Evolutionary conservation across 1,140 invertebrate genomes (phyloP).

Genomic region (Dufourea novaeangliae): DNA sequence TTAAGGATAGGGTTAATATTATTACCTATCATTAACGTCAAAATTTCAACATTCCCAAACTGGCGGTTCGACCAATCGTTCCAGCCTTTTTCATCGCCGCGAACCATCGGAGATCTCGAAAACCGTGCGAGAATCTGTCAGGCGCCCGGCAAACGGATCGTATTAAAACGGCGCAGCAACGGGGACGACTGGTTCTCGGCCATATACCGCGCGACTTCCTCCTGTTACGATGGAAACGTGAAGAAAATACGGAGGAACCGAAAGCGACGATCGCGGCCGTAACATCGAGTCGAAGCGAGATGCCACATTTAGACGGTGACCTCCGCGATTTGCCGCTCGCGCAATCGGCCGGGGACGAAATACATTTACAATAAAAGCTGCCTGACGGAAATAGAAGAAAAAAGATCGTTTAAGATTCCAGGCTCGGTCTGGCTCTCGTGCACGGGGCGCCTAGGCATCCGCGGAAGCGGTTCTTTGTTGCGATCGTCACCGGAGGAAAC

Average conservation of each 20-base stretch:
- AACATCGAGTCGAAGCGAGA: slow-evolving; percentile 7
- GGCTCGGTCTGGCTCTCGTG: slow-evolving; percentile 1
- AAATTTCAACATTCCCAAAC: too few species aligned
- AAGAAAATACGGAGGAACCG: slow-evolving; percentile 8
- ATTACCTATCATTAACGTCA: too few species aligned
- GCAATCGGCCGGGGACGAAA: slow-evolving; percentile 43
- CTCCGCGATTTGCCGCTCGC: slow-evolving; percentile 36
- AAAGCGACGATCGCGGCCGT: slow-evolving; percentile 25
- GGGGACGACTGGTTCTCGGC: background rate
- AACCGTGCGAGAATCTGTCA: too few species aligned
- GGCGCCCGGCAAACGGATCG: background rate
- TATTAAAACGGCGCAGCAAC: background rate
- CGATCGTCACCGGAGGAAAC: slow-evolving; percentile 30
- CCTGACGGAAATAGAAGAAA: slow-evolving; percentile 41
- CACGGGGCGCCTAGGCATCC: slow-evolving; percentile 27
- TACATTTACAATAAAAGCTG: slow-evolving; percentile 35
- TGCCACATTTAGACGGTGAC: slow-evolving; percentile 38
- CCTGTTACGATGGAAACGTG: slow-evolving; percentile 10
- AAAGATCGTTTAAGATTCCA: slow-evolving; percentile 49
- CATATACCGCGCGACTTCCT: background rate
- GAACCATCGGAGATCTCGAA: too few species aligned
- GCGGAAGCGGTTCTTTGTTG: slow-evolving; percentile 60
- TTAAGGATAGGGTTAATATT: too few species aligned
- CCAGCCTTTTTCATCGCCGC: too few species aligned
- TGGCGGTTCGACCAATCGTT: too few species aligned